Evolutionary conservation across 2,113 vertebrate species (phyloP).

Genomic region (Pteronura brasiliensis): DNA sequence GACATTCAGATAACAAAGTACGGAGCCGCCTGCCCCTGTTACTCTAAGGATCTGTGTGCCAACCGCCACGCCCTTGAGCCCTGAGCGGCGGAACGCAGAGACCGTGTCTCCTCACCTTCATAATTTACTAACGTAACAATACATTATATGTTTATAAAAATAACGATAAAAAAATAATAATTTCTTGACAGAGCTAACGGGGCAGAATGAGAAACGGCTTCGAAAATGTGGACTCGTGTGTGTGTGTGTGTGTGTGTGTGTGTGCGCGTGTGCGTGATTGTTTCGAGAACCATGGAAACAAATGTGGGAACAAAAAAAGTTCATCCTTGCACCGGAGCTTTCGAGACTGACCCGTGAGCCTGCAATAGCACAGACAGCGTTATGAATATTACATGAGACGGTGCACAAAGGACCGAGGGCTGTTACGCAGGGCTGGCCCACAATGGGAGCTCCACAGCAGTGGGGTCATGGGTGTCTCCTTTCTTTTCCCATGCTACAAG

Average conservation of each 20-base stretch:
- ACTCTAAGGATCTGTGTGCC: accelerated
- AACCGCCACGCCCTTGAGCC: accelerated
- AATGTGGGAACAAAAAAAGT: neutral
- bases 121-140: no score
- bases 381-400: neutral
- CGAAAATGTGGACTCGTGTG: no score
- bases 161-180: no score
- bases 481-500: neutral
- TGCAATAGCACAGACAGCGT: neutral
- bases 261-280: accelerated
- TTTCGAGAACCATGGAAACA: neutral
- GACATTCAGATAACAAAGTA: neutral
- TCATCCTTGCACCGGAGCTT: neutral
- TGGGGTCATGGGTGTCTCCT: neutral
- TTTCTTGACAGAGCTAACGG: accelerated
- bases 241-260: accelerated
- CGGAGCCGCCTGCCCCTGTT: accelerated
- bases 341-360: neutral
- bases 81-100: accelerated
- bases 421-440: no score
- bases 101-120: accelerated
- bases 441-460: neutral
- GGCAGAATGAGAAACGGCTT: neutral
- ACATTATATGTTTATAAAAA: no score
- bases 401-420: accelerated